phyloP scores from a whole-genome alignment of 2,113 vertebrate species.

The Labeo catla region DNA sequence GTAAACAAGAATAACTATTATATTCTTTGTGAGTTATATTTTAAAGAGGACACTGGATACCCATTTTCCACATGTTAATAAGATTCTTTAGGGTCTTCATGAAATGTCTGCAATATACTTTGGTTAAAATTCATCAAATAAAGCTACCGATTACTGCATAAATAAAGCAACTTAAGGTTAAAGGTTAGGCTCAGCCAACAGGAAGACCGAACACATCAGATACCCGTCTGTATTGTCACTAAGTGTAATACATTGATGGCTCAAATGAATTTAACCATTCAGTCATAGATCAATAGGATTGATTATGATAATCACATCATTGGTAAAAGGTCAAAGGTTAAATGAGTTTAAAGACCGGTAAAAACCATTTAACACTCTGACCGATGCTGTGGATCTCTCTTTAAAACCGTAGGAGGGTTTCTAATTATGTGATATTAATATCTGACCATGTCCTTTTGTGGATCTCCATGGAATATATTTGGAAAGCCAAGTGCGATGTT shows the following conservation, averaged over 20 bases:
- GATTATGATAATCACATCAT: slow-evolving; percentile 46
- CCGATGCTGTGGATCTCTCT: slow-evolving; percentile 8
- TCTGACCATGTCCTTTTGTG: not conserved
- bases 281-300: slow-evolving; percentile 46
- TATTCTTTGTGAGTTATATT: too few species aligned
- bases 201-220: not conserved
- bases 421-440: not conserved
- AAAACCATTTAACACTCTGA: slow-evolving; percentile 50
- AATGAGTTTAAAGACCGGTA: slow-evolving; percentile 48
- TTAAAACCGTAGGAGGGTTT: not conserved
- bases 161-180: not conserved
- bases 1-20: too few species aligned
- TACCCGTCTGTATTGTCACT: not conserved
- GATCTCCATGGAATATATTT: not conserved
- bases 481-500: not conserved
- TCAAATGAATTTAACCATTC: slow-evolving; percentile 25
- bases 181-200: not conserved
- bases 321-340: slow-evolving; percentile 53
- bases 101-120: too few species aligned
- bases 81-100: too few species aligned
- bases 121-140: too few species aligned
- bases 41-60: too few species aligned
- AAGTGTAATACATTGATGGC: slow-evolving; percentile 9
- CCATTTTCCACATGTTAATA: too few species aligned
- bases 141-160: not conserved